Base-by-base conservation (phyloP, 2,888 invertebrate species). In the Lacanobia wlatinum region DNA sequence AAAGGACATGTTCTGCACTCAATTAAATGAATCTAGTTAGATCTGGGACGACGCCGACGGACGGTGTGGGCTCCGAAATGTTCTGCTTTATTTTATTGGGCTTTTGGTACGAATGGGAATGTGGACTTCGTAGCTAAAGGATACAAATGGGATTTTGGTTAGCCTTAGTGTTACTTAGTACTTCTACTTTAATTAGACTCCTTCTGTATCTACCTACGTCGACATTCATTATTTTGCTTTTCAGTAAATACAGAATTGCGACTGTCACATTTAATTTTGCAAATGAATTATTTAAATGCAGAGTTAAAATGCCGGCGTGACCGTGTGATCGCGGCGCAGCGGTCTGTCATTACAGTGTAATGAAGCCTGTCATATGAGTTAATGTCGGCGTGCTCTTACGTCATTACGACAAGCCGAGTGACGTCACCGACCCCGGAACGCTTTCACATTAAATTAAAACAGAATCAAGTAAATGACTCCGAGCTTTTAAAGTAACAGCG, bases 401-500 rank as follows among this genome's bases (percentile, higher is more conserved):
- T 80, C 78, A 80, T 80, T 64, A 70, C 78, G 76, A 79, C 76
- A 73, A 70, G 65, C 64, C 63, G 60, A 66, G 60, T 70, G 80
- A 76, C 73, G 69, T 38, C 64, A 72, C 71, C 61, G 38, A 76
- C 50, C 64, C 61, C 18, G 53, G 43, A 52, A 71, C 43, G 43
- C 63, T 58, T 64, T 43, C 70, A 73, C 40, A 73, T 70, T 46
- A 60, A 74, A 80, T 83, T 73, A 73, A 76, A 73, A 60, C 66
- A 78, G 70, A 80, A 73, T 83, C 71, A 70, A 83, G 73, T 64
- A 71, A 72, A 80, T 77, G 65, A 80, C 66, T 69, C 67, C 34
- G n/a, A 78, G 72, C 72, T 83, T 83, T 78, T 78, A 81, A 83
- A 83, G 70, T 78, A 75, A 80, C 60, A 61, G 61, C 53, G 58